Conservation (phyloP, 2,113 vertebrate species). For the Sturnira hondurensis region DNA sequence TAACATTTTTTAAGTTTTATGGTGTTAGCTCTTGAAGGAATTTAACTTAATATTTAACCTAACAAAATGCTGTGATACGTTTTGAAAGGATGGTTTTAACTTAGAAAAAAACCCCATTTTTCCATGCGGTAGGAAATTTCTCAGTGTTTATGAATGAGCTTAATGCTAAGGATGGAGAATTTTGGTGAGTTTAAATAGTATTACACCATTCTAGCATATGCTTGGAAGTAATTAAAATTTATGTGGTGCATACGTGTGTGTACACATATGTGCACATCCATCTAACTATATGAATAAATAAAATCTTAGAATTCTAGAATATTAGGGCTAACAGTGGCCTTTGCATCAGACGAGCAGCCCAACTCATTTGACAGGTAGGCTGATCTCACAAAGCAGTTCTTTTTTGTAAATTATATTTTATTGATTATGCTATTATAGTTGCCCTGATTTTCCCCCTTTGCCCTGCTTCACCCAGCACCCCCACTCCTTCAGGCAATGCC, state of each 20-base stretch:
- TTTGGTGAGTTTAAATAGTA: not conserved
- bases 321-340: not conserved
- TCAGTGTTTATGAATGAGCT: not conserved
- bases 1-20: not conserved
- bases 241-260: not conserved
- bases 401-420: not conserved
- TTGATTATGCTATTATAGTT: too few species aligned
- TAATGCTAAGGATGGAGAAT: not conserved
- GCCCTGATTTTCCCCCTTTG: too few species aligned
- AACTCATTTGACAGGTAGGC: not conserved
- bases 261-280: not conserved
- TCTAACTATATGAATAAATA: not conserved
- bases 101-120: not conserved
- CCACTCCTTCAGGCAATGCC: too few species aligned
- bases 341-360: not conserved
- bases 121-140: not conserved
- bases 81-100: not conserved
- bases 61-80: not conserved
- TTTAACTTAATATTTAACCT: not conserved
- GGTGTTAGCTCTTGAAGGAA: not conserved
- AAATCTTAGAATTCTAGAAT: not conserved
- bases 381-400: not conserved
- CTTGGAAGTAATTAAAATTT: not conserved
- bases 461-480: too few species aligned
- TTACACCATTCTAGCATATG: not conserved